These are phyloP conservation scores for Adineta ricciae DNA, from an alignment of 2,888 invertebrate genomes.

Conservation along the genomic window DNA sequence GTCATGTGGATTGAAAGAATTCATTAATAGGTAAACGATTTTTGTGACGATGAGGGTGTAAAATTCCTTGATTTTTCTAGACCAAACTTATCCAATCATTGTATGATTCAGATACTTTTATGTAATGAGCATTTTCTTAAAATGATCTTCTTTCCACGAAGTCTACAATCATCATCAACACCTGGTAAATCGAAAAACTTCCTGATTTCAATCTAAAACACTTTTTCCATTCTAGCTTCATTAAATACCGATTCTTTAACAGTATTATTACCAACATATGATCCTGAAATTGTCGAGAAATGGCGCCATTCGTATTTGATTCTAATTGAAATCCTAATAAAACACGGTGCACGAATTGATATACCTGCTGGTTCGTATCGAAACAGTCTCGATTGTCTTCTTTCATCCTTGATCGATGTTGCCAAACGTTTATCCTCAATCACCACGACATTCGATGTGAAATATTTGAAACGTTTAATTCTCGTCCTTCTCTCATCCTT, in stretches of 20 bases:
- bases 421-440: background rate
- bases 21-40: background rate
- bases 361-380: background rate
- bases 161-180: background rate
- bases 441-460: background rate
- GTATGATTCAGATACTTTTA: background rate
- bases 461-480: background rate
- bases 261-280: background rate
- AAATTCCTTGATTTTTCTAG: background rate
- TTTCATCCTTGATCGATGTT: background rate
- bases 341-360: background rate
- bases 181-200: background rate
- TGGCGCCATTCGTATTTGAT: background rate
- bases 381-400: conserved; percentile 9
- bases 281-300: background rate
- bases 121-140: background rate
- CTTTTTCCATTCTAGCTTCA: background rate
- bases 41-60: too few species aligned
- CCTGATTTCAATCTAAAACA: too few species aligned
- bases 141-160: background rate
- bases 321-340: conserved; percentile 9
- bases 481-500: background rate
- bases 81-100: conserved; percentile 19
- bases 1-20: background rate
- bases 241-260: background rate